Percentiles rank a stretch among this genome's conserved stretches.
Evolutionary conservation across 2,113 vertebrate genomes (phyloP).

Genomic region (Calonectris borealis): DNA sequence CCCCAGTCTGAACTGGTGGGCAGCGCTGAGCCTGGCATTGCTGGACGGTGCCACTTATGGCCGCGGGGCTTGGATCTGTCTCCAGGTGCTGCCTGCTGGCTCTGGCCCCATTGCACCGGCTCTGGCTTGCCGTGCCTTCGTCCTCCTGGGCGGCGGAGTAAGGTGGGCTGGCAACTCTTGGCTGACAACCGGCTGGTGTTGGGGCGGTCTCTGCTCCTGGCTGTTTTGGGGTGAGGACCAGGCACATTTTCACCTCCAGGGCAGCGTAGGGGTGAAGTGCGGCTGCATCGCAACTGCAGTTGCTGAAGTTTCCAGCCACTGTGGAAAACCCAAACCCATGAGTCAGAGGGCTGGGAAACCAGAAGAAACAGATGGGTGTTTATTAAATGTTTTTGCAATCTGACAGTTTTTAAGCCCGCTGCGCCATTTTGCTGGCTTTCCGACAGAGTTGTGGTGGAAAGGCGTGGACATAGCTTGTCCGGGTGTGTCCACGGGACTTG

Average conservation of each 20-base stretch:
- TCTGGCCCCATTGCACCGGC: neutral
- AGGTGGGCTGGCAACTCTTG: neutral
- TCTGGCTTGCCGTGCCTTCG: neutral
- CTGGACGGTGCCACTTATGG: rapidly evolving
- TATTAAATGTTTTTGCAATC: neutral
- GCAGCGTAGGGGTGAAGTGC: neutral
- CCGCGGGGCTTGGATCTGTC: neutral
- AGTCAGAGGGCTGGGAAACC: neutral
- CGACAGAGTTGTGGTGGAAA: neutral
- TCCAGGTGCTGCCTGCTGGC: neutral
- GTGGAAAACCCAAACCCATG: neutral
- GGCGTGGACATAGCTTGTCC: neutral
- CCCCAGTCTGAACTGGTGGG: neutral
- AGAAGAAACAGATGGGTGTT: neutral
- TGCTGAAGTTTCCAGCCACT: neutral
- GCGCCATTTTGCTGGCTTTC: neutral
- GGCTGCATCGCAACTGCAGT: neutral
- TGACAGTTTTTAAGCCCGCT: neutral
- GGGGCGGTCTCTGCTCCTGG: neutral
- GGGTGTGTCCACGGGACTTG: neutral
- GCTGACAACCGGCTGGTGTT: neutral
- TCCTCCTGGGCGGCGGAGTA: neutral
- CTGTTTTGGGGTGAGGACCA: neutral
- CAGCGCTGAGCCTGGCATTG: neutral
- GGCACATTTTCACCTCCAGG: neutral